phyloP scores from a whole-genome alignment of 2,113 vertebrate genomes.

The Corythornis madagascariensis region DNA sequence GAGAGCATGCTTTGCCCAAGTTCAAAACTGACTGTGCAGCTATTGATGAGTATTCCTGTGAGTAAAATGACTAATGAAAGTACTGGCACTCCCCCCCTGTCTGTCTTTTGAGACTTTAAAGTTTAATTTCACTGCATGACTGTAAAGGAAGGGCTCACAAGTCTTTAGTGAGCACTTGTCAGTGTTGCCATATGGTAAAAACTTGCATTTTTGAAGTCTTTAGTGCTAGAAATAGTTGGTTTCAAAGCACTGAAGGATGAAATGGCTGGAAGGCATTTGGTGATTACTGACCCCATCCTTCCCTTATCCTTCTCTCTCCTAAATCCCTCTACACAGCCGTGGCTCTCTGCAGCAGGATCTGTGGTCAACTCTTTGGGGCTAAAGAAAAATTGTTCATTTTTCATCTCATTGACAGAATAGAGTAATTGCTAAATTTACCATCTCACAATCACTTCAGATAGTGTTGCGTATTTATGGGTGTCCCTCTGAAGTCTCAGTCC shows the following conservation, averaged over 20 bases:
- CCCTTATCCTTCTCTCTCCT: background rate
- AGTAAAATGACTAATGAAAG: slow-evolving; percentile 6
- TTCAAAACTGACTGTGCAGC: background rate
- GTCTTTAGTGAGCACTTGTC: background rate
- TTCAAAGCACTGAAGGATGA: background rate
- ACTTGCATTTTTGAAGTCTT: background rate
- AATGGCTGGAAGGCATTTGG: background rate
- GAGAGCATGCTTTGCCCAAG: background rate
- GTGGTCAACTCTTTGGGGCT: background rate
- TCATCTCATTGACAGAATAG: background rate
- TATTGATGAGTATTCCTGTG: background rate
- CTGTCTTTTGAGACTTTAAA: background rate
- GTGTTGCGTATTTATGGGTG: fast-evolving
- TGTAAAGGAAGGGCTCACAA: background rate
- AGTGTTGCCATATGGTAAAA: background rate
- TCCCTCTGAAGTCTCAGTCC: background rate
- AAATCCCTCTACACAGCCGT: background rate
- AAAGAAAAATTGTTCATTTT: background rate
- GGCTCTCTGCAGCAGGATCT: background rate
- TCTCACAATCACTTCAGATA: background rate
- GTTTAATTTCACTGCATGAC: background rate
- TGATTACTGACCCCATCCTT: background rate
- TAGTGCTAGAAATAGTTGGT: background rate
- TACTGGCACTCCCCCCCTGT: background rate
- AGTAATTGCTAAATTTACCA: background rate